Evolutionary conservation across 1,140 invertebrate genomes (phyloP).

Genomic region (Radopholus similis): DNA sequence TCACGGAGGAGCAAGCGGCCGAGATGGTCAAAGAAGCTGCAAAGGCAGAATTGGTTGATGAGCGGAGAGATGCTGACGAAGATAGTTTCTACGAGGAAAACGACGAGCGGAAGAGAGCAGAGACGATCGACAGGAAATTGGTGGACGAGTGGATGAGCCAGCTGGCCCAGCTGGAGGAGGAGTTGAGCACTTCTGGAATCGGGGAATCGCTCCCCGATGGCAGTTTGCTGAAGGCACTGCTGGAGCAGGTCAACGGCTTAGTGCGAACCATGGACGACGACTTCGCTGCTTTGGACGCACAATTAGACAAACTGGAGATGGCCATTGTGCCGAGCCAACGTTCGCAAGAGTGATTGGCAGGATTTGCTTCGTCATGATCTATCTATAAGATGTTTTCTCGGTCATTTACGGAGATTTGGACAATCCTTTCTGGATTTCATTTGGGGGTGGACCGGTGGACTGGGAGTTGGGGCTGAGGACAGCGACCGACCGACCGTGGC

Average conservation of each 20-base stretch:
- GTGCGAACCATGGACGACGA: background rate
- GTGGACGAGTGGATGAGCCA: background rate
- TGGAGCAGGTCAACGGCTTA: background rate
- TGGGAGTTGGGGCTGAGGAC: too few relatives aligned
- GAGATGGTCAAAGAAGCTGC: slow-evolving; percentile 2
- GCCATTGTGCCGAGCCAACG: background rate
- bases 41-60: slow-evolving; percentile 6
- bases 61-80: background rate
- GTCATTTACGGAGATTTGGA: too few relatives aligned
- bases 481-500: too few relatives aligned
- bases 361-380: too few relatives aligned
- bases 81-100: background rate
- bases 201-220: too few relatives aligned
- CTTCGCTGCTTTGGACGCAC: slow-evolving; percentile 1
- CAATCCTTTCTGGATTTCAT: too few relatives aligned
- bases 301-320: background rate
- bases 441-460: too few relatives aligned
- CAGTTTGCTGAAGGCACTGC: background rate
- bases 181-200: too few relatives aligned
- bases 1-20: background rate
- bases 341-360: background rate
- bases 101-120: background rate
- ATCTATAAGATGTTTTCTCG: too few relatives aligned
- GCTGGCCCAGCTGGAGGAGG: too few relatives aligned
- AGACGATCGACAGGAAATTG: background rate